Conservation (phyloP, 2,113 vertebrate genomes). For the Sinocyclocheilus maitianheensis region DNA sequence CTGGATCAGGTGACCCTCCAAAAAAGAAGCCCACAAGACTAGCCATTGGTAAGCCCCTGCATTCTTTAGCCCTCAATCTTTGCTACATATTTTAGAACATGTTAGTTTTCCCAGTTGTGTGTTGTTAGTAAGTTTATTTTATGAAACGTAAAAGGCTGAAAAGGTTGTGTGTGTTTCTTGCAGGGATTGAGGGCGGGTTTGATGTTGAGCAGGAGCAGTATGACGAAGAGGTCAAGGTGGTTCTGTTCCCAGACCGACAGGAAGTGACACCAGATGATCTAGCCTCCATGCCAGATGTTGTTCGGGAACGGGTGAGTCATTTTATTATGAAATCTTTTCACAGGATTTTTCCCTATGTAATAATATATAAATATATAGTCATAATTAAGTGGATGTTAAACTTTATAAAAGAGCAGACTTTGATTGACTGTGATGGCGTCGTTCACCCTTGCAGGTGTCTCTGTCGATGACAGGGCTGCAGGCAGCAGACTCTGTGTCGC, state of each 20-base stretch:
- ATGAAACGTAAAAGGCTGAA: neutral
- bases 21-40: slow-evolving; percentile 97
- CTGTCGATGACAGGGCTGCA: slow-evolving; percentile 88
- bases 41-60: slow-evolving; percentile 86
- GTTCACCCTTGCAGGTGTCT: slow-evolving; percentile 79
- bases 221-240: slow-evolving; percentile 92
- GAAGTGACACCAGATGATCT: slow-evolving; percentile 91
- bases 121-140: neutral
- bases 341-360: too few species aligned
- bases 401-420: neutral
- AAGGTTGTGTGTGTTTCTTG: slow-evolving; percentile 29
- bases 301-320: slow-evolving; percentile 86
- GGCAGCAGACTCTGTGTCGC: slow-evolving; percentile 92
- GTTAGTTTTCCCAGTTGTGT: neutral
- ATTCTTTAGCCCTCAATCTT: neutral
- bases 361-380: too few species aligned
- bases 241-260: slow-evolving; percentile 92
- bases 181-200: slow-evolving; percentile 96
- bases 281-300: slow-evolving; percentile 87
- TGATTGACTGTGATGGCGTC: neutral
- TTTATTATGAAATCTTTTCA: neutral
- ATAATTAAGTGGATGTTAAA: neutral
- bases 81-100: neutral
- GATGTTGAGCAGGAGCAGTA: slow-evolving; percentile 94
- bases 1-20: slow-evolving; percentile 90